phyloP scores from a whole-genome alignment of 37 sponge, comb jelly and placozoan genomes.

The Diacarnus erythraeanus region DNA sequence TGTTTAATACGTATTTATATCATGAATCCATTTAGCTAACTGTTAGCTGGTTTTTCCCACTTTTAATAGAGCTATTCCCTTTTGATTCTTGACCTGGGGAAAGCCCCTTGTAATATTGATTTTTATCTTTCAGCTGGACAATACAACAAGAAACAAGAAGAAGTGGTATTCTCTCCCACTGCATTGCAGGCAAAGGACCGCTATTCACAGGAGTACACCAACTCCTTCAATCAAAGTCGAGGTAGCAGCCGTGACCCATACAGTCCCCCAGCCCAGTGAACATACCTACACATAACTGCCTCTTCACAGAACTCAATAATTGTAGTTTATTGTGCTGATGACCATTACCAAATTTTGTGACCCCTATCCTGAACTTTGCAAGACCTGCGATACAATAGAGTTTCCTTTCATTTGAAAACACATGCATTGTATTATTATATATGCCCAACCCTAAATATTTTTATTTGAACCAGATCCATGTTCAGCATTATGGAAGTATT shows the following conservation, averaged over 20 bases:
- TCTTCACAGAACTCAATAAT: too few species aligned
- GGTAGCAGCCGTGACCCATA: constrained; percentile 2
- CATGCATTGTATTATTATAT: too few species aligned
- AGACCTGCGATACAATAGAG: too few species aligned
- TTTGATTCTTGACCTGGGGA: neutral
- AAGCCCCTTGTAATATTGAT: neutral
- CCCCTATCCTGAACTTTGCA: too few species aligned
- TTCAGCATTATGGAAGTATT: too few species aligned
- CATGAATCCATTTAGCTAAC: neutral
- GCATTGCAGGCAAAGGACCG: constrained; percentile 31
- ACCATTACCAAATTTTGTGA: neutral
- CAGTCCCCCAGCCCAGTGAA: neutral
- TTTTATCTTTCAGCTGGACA: neutral
- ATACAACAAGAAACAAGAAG: constrained; percentile 11
- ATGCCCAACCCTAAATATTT: too few species aligned
- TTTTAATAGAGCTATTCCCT: neutral
- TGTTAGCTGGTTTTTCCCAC: neutral
- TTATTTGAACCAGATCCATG: too few species aligned
- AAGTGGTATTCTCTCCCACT: constrained; percentile 14
- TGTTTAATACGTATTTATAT: neutral
- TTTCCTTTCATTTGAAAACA: too few species aligned
- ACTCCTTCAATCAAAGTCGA: constrained; percentile 27
- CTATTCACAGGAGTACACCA: constrained; percentile 46
- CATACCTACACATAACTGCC: neutral
- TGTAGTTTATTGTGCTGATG: neutral